These are phyloP conservation scores for Calcarius lapponicus DNA, from an alignment of 2,797 vertebrate genomes.

Conservation along the genomic window DNA sequence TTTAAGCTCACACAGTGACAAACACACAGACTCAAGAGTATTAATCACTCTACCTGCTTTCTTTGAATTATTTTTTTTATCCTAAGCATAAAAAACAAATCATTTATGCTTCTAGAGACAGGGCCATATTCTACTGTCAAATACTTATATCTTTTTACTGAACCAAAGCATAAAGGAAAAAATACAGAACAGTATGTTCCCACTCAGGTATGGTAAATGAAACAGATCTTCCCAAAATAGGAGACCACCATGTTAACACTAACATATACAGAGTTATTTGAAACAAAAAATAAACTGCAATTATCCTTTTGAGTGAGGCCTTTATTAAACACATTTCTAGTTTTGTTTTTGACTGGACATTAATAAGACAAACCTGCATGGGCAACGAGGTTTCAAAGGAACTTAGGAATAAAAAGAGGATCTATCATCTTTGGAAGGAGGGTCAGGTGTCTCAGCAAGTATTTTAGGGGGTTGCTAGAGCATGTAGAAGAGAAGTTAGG, in stretches of 20 bases:
- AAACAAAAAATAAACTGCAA: background rate
- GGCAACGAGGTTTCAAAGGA: fast-evolving
- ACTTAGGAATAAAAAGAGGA: background rate
- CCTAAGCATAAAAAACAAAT: background rate
- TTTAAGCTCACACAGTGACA: background rate
- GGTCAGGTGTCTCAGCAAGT: background rate
- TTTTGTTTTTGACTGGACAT: background rate
- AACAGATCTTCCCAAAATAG: background rate
- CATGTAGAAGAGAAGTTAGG: background rate
- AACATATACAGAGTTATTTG: background rate
- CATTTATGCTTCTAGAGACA: background rate
- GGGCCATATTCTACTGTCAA: background rate
- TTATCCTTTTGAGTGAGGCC: background rate
- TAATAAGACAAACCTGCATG: background rate
- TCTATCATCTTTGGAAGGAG: background rate
- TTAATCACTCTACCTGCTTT: background rate
- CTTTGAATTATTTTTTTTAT: background rate
- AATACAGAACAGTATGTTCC: background rate
- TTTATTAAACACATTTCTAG: background rate
- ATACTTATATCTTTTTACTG: background rate
- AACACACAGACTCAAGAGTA: background rate
- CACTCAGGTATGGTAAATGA: background rate
- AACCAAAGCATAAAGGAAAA: background rate
- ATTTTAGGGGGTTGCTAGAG: background rate
- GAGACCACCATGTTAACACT: background rate